phyloP scores from a whole-genome alignment of 2,888 invertebrate genomes.

The Tipula vernalis region DNA sequence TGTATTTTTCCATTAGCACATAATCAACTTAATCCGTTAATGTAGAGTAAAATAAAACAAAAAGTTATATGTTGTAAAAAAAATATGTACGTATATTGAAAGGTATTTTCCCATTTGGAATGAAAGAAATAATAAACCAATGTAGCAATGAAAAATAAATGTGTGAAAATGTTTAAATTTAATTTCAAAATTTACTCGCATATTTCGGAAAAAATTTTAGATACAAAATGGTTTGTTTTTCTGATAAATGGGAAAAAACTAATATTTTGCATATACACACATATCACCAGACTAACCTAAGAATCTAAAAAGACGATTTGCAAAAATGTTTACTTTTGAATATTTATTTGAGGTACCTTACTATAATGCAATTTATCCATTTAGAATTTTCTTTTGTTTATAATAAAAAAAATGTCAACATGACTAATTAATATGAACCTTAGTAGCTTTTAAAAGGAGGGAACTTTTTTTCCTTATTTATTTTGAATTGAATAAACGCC shows the following conservation, averaged over 20 bases:
- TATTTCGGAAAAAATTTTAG: not conserved
- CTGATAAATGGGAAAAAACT: too few species aligned
- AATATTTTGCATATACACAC: too few species aligned
- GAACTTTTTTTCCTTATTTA: not conserved
- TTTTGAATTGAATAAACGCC: not conserved
- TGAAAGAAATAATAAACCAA: not conserved
- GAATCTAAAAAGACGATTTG: too few species aligned
- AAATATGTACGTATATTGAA: not conserved
- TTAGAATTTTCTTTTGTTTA: not conserved
- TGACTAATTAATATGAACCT: not conserved
- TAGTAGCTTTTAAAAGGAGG: not conserved
- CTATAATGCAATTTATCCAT: not conserved
- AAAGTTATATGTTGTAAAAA: not conserved
- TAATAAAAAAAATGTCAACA: not conserved
- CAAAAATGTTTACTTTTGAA: too few species aligned
- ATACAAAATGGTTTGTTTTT: not conserved
- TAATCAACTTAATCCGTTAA: conserved; percentile 1
- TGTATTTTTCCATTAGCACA: not conserved
- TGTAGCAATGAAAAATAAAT: not conserved
- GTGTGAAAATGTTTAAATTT: not conserved
- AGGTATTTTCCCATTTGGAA: not conserved
- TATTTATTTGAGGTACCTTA: too few species aligned
- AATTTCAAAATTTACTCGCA: not conserved
- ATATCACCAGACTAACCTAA: too few species aligned
- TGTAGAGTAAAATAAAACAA: not conserved